phyloP scores from a whole-genome alignment of 1,140 invertebrate genomes.

The Samia ricini region DNA sequence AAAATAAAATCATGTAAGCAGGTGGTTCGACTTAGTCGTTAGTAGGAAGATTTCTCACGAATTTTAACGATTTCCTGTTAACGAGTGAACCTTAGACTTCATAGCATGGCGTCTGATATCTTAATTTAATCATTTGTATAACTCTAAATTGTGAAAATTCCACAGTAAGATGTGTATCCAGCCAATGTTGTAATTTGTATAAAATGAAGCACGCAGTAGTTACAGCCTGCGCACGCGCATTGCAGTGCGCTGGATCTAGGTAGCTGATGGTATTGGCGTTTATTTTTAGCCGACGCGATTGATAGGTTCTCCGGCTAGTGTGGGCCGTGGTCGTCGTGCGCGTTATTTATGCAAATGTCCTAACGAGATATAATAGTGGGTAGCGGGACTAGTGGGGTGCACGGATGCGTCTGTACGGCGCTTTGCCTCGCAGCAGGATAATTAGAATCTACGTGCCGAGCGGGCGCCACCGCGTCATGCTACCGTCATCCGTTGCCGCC shows the following conservation, averaged over 20 bases:
- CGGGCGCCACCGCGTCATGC: constrained; percentile 23
- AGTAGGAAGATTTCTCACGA: constrained; percentile 61
- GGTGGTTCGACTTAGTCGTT: constrained; percentile 37
- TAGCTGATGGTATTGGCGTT: constrained; percentile 42
- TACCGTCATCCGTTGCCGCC: constrained; percentile 22
- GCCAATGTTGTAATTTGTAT: constrained; percentile 43
- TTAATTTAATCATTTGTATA: constrained; percentile 60
- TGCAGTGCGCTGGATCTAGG: neutral
- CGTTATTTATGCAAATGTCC: constrained; percentile 74
- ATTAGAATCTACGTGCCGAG: constrained; percentile 69
- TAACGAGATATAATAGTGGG: constrained; percentile 73
- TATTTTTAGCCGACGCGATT: constrained; percentile 68
- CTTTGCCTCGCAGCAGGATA: constrained; percentile 55
- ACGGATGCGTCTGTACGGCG: constrained; percentile 46
- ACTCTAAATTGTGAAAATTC: constrained; percentile 44
- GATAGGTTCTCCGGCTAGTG: constrained; percentile 57
- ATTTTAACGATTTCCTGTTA: constrained; percentile 74
- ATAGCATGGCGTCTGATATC: constrained; percentile 44
- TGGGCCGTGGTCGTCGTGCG: constrained; percentile 50
- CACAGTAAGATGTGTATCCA: constrained; percentile 45
- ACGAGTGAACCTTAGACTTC: constrained; percentile 44
- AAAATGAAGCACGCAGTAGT: neutral
- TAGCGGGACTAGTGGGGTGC: constrained; percentile 34
- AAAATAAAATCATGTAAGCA: constrained; percentile 17
- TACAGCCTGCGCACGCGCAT: neutral